Evolutionary conservation across 2,113 vertebrate genomes (phyloP).

Genomic region (Rhegmatorhina hoffmannsi): DNA sequence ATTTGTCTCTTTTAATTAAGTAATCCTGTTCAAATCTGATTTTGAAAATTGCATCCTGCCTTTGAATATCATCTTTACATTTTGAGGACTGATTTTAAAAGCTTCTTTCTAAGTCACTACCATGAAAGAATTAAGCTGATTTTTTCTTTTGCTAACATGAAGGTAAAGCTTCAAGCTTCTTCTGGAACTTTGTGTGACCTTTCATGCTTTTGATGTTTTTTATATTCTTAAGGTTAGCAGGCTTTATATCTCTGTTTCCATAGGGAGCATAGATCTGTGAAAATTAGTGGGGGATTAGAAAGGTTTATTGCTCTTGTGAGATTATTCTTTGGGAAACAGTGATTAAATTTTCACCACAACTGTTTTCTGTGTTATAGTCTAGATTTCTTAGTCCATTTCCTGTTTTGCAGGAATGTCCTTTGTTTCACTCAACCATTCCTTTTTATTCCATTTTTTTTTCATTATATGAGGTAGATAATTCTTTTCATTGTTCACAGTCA

Average conservation of each 20-base stretch:
- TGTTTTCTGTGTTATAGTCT: neutral
- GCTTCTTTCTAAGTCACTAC: conserved; percentile 13
- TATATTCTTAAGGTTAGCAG: conserved; percentile 28
- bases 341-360: neutral
- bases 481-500: neutral
- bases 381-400: neutral
- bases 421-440: neutral
- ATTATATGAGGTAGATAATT: neutral
- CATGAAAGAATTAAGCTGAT: conserved; percentile 38
- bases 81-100: conserved; percentile 41
- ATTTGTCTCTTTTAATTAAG: conserved; percentile 53
- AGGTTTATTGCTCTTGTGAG: neutral
- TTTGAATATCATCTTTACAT: conserved; percentile 59
- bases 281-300: conserved; percentile 61
- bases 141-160: conserved; percentile 46
- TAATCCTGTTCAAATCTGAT: conserved; percentile 54
- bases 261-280: conserved; percentile 25
- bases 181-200: conserved; percentile 60
- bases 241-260: conserved; percentile 56
- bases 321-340: conserved; percentile 23
- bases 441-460: neutral
- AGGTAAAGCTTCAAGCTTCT: conserved; percentile 61
- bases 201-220: conserved; percentile 65
- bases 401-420: neutral
- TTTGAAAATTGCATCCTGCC: conserved; percentile 39